These are phyloP conservation scores for Drosophila auraria DNA, from an alignment of 1,140 invertebrate species.

Conservation along the genomic window DNA sequence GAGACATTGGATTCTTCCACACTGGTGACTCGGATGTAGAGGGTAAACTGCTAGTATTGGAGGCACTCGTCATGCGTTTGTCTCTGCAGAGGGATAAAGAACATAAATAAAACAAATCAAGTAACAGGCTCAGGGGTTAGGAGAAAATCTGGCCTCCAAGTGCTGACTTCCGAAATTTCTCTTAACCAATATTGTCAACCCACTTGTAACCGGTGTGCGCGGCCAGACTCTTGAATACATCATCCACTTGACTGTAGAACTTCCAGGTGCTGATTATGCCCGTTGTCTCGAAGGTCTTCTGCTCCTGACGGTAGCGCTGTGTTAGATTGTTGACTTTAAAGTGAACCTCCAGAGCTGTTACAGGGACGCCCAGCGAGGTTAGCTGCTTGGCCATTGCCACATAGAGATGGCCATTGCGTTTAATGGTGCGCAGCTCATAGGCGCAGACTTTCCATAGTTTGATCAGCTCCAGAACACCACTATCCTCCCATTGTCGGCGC, in stretches of 20 bases:
- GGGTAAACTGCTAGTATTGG: constrained; percentile 81
- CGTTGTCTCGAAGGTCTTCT: constrained; percentile 81
- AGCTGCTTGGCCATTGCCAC: constrained; percentile 84
- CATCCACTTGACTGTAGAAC: constrained; percentile 84
- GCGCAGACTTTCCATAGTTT: constrained; percentile 85
- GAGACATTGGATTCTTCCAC: constrained; percentile 85
- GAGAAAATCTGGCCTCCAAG: not conserved
- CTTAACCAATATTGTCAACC: not conserved
- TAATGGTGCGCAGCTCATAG: constrained; percentile 84
- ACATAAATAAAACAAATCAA: not conserved
- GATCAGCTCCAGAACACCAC: constrained; percentile 82
- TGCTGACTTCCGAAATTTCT: not conserved
- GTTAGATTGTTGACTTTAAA: constrained; percentile 84
- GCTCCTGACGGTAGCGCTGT: constrained; percentile 81
- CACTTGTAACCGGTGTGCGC: constrained; percentile 82
- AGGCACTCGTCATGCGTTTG: constrained; percentile 83
- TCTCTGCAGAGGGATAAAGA: constrained; percentile 53
- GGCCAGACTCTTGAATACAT: constrained; percentile 83
- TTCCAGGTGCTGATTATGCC: constrained; percentile 84
- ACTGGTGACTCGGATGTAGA: constrained; percentile 84
- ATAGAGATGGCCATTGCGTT: constrained; percentile 85
- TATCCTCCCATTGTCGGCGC: constrained; percentile 85
- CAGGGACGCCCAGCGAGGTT: constrained; percentile 77
- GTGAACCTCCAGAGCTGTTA: constrained; percentile 83
- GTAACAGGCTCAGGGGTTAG: not conserved